Evolutionary conservation across 2,113 vertebrate genomes (phyloP), one percentile per base, ranked within the genome.

Genomic region (Grammomys dolichurus): DNA sequence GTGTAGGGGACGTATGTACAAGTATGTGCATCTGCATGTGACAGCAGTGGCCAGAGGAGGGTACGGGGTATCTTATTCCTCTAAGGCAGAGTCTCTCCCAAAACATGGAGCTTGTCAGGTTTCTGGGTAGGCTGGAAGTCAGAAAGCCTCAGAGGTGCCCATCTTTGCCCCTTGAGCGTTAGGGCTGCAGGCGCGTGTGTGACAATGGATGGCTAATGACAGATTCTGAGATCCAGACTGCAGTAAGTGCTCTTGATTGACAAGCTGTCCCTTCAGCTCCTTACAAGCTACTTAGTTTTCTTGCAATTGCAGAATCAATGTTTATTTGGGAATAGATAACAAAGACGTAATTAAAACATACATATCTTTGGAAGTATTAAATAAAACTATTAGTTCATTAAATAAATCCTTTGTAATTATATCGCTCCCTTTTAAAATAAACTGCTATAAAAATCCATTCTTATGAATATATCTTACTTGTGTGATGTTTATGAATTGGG

Each of bases 331-430:
- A 93, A 87, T 31, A 87, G 31, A 54, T 84, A 36, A 87, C 26
- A 93, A 93, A 65, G 16, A 80, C 72, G 0, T 40, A n/a, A 67
- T 85, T 85, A 28, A 0, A 48, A 89, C 89, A 93, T 81, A 77
- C 3, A 76, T 7, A 51, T 51, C 33, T 87, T 90, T 51, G 93
- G 22, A 43, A 95, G 69, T 72, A 67, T 19, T 88, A 88, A 89
- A 90, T 54, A 36, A 91, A 72, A 22, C 28, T n/a, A 81, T 70
- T 80, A 56, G 3, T 77, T 87, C 87, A 82, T 24, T 58, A 13
- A 81, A 87, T 72, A 90, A 90, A 17, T 70, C 67, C 28, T 86
- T 81, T 58, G 33, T 92, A 65, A 95, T 92, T 16, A 96, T 58
- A 63, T 78, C 28, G 20, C 36, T 26, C 7, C 1, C 31, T 11